Conservation (phyloP, 2,888 invertebrate genomes). For the Polydrusus tereticollis region DNA sequence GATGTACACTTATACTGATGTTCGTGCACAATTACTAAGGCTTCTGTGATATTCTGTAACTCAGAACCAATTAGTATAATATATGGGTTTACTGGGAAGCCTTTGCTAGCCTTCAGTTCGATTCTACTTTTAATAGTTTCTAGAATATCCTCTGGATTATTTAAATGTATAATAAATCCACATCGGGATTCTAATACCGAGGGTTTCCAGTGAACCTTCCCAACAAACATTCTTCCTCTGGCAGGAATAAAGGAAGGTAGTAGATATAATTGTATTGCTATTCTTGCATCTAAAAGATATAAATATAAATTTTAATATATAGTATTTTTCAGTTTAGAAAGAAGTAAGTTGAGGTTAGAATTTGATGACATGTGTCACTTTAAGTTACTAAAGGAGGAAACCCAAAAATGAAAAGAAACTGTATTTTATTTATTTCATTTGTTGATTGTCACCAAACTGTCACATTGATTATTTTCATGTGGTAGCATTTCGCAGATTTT, state of each 20-base stretch:
- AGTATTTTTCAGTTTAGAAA: background rate
- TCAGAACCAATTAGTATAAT: conserved; percentile 9
- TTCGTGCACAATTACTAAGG: conserved; percentile 14
- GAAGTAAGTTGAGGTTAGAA: too few relatives aligned
- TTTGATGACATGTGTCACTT: too few relatives aligned
- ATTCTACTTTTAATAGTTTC: conserved; percentile 17
- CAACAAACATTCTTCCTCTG: conserved; percentile 9
- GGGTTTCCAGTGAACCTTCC: conserved; percentile 20
- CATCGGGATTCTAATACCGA: conserved; percentile 19
- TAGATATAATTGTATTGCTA: conserved; percentile 8
- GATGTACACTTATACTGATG: background rate
- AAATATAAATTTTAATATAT: background rate
- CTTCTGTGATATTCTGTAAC: conserved; percentile 4
- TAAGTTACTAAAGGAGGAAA: too few relatives aligned
- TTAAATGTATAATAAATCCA: conserved; percentile 17
- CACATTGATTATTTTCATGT: too few relatives aligned
- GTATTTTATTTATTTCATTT: too few relatives aligned
- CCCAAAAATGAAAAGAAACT: too few relatives aligned
- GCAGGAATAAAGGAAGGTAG: conserved; percentile 13
- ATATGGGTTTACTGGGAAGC: conserved; percentile 1
- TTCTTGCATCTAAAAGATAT: conserved; percentile 19
- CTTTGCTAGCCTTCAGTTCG: conserved; percentile 11
- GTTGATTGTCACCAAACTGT: too few relatives aligned
- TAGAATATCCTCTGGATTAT: background rate
- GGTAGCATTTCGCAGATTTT: too few relatives aligned